These are phyloP conservation scores for Rutilus rutilus DNA, from an alignment of 2,113 vertebrate genomes.

Conservation along the genomic window DNA sequence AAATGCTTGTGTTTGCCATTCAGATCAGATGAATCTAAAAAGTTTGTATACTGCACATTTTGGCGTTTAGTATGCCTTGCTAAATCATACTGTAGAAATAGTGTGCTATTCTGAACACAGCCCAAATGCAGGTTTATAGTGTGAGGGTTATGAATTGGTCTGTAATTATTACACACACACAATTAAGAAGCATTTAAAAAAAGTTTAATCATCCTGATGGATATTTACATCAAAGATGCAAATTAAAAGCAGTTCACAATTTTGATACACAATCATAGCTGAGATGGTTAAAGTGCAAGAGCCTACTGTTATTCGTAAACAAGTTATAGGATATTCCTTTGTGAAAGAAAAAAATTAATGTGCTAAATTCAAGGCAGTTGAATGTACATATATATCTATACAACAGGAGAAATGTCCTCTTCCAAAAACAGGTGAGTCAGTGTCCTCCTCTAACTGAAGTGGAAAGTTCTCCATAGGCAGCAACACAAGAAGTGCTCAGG, in stretches of 20 bases:
- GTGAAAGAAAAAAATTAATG: background rate
- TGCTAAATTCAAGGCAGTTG: background rate
- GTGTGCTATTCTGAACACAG: background rate
- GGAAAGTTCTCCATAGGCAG: no score
- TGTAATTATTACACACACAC: background rate
- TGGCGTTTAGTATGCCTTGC: no score
- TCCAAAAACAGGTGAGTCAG: background rate
- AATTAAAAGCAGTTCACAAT: background rate
- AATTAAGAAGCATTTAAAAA: background rate
- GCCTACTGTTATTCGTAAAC: background rate
- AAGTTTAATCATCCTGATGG: background rate
- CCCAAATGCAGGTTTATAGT: background rate
- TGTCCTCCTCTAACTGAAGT: no score
- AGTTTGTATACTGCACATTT: no score
- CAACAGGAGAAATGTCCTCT: background rate
- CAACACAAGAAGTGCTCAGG: no score
- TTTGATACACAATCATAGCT: background rate
- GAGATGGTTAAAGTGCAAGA: slow-evolving; percentile 2
- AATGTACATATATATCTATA: background rate
- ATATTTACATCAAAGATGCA: slow-evolving; percentile 20
- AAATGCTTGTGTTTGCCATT: background rate
- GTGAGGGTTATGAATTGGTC: background rate
- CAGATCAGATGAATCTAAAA: background rate
- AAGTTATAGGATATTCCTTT: background rate
- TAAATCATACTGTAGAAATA: background rate